Percentiles rank a stretch among this genome's conserved stretches.
Conservation (phyloP, 2,888 invertebrate genomes). For the Drosophila atroscutellata region DNA sequence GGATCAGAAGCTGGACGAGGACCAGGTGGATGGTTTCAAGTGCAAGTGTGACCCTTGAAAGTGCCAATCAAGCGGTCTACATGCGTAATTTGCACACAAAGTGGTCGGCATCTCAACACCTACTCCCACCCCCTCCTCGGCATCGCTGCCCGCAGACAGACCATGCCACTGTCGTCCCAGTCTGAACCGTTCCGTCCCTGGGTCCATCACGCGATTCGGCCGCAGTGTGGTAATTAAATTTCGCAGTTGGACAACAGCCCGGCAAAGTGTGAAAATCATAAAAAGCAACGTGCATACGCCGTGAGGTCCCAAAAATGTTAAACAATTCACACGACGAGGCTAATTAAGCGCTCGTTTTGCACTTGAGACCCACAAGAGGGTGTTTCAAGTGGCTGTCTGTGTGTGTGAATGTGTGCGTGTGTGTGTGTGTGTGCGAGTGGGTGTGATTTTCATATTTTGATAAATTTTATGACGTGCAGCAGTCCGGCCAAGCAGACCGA, state of each 20-base stretch:
- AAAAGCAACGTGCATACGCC: conserved; percentile 73
- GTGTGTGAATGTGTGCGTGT: conserved; percentile 15
- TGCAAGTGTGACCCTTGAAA: conserved; percentile 72
- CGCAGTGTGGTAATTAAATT: conserved; percentile 69
- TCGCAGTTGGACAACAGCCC: conserved; percentile 57
- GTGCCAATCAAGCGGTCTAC: conserved; percentile 76
- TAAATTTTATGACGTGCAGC: conserved; percentile 73
- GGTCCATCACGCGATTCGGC: neutral
- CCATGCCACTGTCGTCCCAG: neutral
- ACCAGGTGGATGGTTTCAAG: conserved; percentile 24
- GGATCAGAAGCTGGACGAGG: neutral
- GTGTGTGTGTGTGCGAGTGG: conserved; percentile 40
- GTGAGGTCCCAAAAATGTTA: conserved; percentile 74
- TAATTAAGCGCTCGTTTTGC: conserved; percentile 73
- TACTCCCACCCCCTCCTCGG: neutral
- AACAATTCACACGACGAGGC: conserved; percentile 76
- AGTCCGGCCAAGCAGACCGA: conserved; percentile 40
- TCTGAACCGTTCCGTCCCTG: neutral
- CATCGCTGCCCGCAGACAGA: neutral
- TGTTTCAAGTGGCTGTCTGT: conserved; percentile 36
- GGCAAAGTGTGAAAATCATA: conserved; percentile 76
- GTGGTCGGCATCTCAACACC: conserved; percentile 41
- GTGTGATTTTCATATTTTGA: conserved; percentile 73
- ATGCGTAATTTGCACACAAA: conserved; percentile 79
- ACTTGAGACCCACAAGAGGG: conserved; percentile 65